Conservation (phyloP, 2,797 vertebrate species). For the Scomberomorus guttatus region DNA sequence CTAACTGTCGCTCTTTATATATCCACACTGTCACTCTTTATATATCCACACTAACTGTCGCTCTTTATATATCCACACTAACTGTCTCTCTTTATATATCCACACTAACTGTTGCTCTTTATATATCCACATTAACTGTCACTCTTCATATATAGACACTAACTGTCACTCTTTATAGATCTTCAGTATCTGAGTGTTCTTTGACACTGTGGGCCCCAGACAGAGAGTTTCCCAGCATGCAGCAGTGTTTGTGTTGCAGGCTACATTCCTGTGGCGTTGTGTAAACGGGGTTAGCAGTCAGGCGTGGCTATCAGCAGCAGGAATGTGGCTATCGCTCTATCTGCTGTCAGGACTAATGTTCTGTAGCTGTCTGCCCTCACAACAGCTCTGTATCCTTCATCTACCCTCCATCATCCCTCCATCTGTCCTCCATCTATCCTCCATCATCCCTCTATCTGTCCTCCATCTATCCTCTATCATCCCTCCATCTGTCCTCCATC, state of each 20-base stretch:
- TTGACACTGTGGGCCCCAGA: constrained; percentile 61
- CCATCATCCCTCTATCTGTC: neutral
- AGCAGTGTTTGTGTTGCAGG: constrained; percentile 73
- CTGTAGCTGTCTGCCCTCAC: constrained; percentile 40
- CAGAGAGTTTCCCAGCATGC: constrained; percentile 63
- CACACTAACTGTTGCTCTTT: constrained; percentile 36
- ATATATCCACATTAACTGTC: neutral
- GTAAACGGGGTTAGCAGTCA: constrained; percentile 74
- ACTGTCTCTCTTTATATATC: constrained; percentile 37
- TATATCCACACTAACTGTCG: too few species aligned
- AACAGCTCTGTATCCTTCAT: constrained; percentile 26
- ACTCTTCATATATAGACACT: too few species aligned
- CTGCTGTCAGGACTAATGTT: constrained; percentile 61
- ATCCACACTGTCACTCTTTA: too few species aligned
- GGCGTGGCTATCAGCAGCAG: constrained; percentile 70
- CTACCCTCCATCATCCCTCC: constrained; percentile 7
- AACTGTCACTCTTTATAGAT: too few species aligned
- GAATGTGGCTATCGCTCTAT: constrained; percentile 68
- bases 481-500: neutral
- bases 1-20: too few species aligned
- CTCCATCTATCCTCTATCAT: neutral
- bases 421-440: neutral
- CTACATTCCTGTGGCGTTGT: constrained; percentile 76
- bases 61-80: too few species aligned
- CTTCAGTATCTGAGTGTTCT: constrained; percentile 18